Percentiles rank a stretch among this genome's conserved stretches.
These are phyloP conservation scores for Noctuana brunneofusca DNA, from an alignment of 2,888 invertebrate species.

Conservation along the genomic window DNA sequence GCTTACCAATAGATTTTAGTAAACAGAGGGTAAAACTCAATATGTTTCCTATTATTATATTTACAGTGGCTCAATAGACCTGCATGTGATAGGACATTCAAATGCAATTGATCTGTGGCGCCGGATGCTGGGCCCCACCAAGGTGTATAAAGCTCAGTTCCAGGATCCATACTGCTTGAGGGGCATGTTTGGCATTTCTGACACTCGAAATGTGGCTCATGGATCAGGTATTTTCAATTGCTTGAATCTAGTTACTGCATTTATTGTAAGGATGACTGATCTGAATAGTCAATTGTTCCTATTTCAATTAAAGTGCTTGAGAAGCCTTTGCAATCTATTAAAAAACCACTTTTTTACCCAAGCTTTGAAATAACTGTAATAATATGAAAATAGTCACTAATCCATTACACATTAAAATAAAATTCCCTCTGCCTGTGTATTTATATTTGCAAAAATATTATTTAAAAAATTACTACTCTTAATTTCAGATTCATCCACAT, in stretches of 20 bases:
- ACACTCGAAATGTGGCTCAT: constrained; percentile 97
- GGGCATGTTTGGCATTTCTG: constrained; percentile 93
- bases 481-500: constrained; percentile 87
- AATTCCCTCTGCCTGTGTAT: too few species aligned
- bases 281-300: too few species aligned
- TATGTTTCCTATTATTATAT: neutral
- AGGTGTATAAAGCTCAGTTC: constrained; percentile 91
- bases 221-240: constrained; percentile 91
- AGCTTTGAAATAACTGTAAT: too few species aligned
- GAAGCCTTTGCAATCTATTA: too few species aligned
- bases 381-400: too few species aligned
- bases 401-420: too few species aligned
- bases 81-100: constrained; percentile 89
- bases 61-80: constrained; percentile 91
- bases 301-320: too few species aligned
- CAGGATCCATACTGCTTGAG: constrained; percentile 90
- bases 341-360: too few species aligned
- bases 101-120: constrained; percentile 93
- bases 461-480: neutral
- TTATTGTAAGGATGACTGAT: too few species aligned
- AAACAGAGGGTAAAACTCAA: too few species aligned
- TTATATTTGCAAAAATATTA: neutral
- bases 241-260: too few species aligned
- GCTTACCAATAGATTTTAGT: too few species aligned
- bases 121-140: constrained; percentile 93